Evolutionary conservation across 2,888 invertebrate genomes (phyloP), one percentile per base, ranked within the genome.

Genomic region (Trilocha varians): DNA sequence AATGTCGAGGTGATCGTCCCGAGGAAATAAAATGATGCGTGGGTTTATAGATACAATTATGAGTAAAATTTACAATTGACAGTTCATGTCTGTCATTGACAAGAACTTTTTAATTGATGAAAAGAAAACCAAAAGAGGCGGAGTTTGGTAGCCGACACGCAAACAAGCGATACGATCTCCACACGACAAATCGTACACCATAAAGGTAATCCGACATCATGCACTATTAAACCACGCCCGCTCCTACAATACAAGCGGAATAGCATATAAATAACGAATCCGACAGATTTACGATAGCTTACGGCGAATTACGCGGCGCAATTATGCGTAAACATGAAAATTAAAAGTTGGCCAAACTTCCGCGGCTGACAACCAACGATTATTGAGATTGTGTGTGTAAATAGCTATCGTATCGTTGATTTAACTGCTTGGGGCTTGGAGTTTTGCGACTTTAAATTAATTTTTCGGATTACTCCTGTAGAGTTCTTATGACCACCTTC

Each of bases 251-350:
- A 34, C 37, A 40, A 34, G 34, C 37, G 25, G 41, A 43, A 46
- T 43, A 46, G 42, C 44, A 25, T 41, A 49, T 50, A 52, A 52
- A 50, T 50, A 52, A 50, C 52, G 37, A 36, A 46, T 40, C 36
- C 38, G 50, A 44, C 50, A 52, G 50, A 50, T 52, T 52, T 52
- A 52, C 48, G 41, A 40, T 39, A 45, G 42, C 43, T 52, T 40
- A 50, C 48, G 40, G 40, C 41, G 44, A 41, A 52, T 50, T 52
- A 47, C 45, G 41, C 38, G 39, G 40, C 34, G 46, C 47, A 48
- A 52, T 52, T 52, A 52, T 52, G 50, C 52, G 52, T 48, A 47
- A 52, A 48, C 50, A 47, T 41, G 52, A 44, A 48, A 48, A 48
- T 52, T 50, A 50, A 48, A 52, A 47, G 52, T 48, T 47, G 39